Evolutionary conservation across 2,888 invertebrate species (phyloP), one percentile per base, ranked within the genome.

Genomic region (Drosophila affinis): DNA sequence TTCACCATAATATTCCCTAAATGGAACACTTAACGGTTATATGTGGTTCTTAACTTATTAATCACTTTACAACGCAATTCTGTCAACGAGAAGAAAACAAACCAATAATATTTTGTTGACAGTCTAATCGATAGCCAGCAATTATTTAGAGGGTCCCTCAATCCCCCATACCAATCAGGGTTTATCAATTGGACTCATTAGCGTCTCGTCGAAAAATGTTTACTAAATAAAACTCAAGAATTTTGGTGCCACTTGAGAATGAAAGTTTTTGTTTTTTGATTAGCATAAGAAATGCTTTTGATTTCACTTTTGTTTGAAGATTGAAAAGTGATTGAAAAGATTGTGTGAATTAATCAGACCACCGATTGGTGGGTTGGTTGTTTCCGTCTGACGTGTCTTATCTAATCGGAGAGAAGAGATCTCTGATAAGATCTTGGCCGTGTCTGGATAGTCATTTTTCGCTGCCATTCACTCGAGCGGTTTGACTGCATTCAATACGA

Each of bases 291-390:
- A 78, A 75, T 55, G 51, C 34, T 60, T 62, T 62, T 64, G 78
- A 77, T 80, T 82, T 82, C 80, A 74, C 82, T 82, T 82, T 82
- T 79, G 72, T 64, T 65, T 47, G 48, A 12, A 2, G 34, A 34
- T 58, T 24, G 58, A 49, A 44, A 49, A 34, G 44, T 64, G 58
- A 64, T 72, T 64, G 58, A 59, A 72, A 45, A 47, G 46, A 46
- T 58, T 46, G 29, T 46, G 29, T 48, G 53, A 45, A 55, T 27
- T 61, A 56, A 56, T 56, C n/a, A 39, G 39, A 17, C 17, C 32
- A 34, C 17, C 21, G 27, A 21, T 17, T 32, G 51, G 21, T 21
- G 32, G 45, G 21, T 34, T 21, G 21, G 44, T 27, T 27, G n/a
- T 44, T n/a, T 18, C 9, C 27, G 39, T 18, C 46, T 49, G 45